Base-by-base conservation (phyloP, 2,888 invertebrate species). In the Tetranychus truncatus region DNA sequence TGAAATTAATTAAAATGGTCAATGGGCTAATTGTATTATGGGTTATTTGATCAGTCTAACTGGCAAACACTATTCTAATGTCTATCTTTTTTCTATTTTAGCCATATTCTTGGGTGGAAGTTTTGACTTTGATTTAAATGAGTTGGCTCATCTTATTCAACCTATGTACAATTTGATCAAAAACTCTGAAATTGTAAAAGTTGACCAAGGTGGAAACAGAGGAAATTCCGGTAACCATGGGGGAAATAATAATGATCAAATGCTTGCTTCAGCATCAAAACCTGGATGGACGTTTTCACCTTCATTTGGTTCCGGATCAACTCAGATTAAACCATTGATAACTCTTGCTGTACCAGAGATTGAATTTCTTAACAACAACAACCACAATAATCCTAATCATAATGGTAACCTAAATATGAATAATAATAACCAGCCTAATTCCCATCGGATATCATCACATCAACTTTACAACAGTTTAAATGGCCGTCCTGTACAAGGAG, bases 161-260 rank as follows among this genome's bases (percentile, higher is more conserved):
- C 69, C 69, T n/a, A 69, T 69, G 69, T 69, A 20, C 20, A 24
- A 69, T 20, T 24, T 69, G 24, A 24, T 69, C 21, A 69, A 69
- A 24, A 69, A 69, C 20, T 69, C 69, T 11, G 69, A 69, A 21
- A 69, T 69, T 11, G 20, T 69, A 11, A 69, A 69, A 69, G 69
- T 69, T 69, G 69, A 24, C 5, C 20, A 20, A 69, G 69, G 69
- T 24, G 34, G 69, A 8, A 69, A 20, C 69, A n/a, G 34, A 20
- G 69, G 34, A 7, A 55, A 55, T 55, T 0, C 55, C 0, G 55
- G 55, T 55, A 55, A 55, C 3, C 55, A 55, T 15, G 55, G 15
- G 5, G 55, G 55, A 5, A 55, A 55, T 20, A 69, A 69, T 21
- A 69, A 69, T 24, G 69, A 20, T 20, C 69, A 69, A 21, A 20